These are phyloP conservation scores for Pseudonaja textilis DNA, from an alignment of 2,113 vertebrate species.

Conservation along the genomic window DNA sequence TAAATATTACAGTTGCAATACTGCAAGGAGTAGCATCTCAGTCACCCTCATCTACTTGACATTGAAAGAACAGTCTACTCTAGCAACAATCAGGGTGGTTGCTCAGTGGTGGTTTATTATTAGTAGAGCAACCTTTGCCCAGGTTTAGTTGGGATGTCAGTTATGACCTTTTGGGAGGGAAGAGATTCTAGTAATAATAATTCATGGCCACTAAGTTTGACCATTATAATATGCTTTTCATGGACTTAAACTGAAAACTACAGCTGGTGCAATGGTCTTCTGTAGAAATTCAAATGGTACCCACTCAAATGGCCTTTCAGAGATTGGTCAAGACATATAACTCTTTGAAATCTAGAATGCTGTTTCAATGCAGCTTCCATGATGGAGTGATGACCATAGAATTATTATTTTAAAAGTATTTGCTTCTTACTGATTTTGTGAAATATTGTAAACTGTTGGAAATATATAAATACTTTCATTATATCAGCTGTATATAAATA, in stretches of 20 bases:
- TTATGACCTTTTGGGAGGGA: neutral
- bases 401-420: neutral
- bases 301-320: neutral
- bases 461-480: neutral
- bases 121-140: neutral
- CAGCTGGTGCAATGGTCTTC: neutral
- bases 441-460: neutral
- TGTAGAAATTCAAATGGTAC: neutral
- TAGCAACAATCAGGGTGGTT: neutral
- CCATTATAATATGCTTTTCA: neutral
- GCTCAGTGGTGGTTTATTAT: neutral
- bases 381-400: neutral
- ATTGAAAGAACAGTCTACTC: neutral
- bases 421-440: neutral
- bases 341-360: neutral
- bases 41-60: neutral
- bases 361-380: neutral
- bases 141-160: neutral
- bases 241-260: neutral
- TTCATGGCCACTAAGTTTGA: neutral
- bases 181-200: neutral
- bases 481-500: neutral
- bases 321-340: neutral
- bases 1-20: neutral
- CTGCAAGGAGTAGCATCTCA: neutral